Percentiles rank a stretch among this genome's conserved stretches.
Conservation (phyloP, 1,140 invertebrate species). For the Rhagoletis pomonella region DNA sequence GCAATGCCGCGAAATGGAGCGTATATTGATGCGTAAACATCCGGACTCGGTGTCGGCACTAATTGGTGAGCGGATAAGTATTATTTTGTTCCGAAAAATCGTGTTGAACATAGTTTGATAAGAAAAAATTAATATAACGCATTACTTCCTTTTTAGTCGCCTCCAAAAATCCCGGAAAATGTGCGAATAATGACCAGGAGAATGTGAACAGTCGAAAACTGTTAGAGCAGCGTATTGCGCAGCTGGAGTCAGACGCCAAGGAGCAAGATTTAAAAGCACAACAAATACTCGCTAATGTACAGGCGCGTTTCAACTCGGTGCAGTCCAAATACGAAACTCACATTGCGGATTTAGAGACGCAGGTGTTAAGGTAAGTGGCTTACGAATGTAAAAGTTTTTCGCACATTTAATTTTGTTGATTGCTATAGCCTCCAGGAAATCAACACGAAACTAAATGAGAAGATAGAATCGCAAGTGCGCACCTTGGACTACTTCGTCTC, state of each 20-base stretch:
- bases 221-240: conserved; percentile 81
- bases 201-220: conserved; percentile 78
- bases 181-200: conserved; percentile 77
- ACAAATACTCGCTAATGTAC: conserved; percentile 81
- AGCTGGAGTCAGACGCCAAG: conserved; percentile 81
- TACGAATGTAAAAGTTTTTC: background rate
- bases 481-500: conserved; percentile 70
- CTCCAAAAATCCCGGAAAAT: conserved; percentile 71
- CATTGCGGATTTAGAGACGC: conserved; percentile 82
- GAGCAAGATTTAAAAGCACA: conserved; percentile 82
- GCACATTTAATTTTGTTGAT: background rate
- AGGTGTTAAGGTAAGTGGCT: conserved; percentile 75
- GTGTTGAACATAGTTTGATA: background rate
- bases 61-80: conserved; percentile 75
- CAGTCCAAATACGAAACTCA: conserved; percentile 84
- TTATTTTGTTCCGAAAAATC: background rate
- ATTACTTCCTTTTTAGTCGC: conserved; percentile 62
- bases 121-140: too few species aligned
- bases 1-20: conserved; percentile 87
- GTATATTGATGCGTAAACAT: conserved; percentile 84
- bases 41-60: conserved; percentile 86
- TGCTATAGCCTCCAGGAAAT: conserved; percentile 75
- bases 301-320: conserved; percentile 84
- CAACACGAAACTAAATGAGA: conserved; percentile 77
- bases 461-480: conserved; percentile 74